Conservation (phyloP, 2,797 vertebrate genomes). For the Hozukius guyotensis region DNA sequence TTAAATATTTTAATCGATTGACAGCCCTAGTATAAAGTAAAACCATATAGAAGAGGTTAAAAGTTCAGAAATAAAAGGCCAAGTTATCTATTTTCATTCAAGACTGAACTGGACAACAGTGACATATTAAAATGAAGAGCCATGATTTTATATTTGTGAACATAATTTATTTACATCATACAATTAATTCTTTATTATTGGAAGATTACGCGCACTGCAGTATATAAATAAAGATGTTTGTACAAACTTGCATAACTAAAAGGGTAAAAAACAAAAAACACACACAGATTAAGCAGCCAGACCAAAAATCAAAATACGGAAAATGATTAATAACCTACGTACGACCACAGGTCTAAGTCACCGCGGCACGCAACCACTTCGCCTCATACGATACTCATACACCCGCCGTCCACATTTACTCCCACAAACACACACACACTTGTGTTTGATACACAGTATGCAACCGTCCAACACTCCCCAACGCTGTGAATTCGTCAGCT, state of each 20-base stretch:
- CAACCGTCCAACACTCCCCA: constrained; percentile 32
- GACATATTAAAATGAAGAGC: neutral
- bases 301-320: constrained; percentile 31
- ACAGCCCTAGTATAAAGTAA: neutral
- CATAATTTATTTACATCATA: constrained; percentile 86
- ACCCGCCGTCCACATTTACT: constrained; percentile 7
- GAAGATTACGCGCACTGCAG: constrained; percentile 78
- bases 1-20: no score
- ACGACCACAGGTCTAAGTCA: constrained; percentile 47
- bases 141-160: constrained; percentile 70
- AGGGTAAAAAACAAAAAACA: constrained; percentile 53
- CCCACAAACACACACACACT: constrained; percentile 1
- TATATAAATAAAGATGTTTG: constrained; percentile 86
- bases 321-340: constrained; percentile 53
- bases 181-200: constrained; percentile 78
- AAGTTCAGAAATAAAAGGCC: neutral
- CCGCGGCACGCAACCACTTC: constrained; percentile 41
- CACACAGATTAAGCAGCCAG: constrained; percentile 62
- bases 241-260: constrained; percentile 85
- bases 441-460: constrained; percentile 31
- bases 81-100: no score
- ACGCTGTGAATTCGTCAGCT: constrained; percentile 44
- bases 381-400: constrained; percentile 37
- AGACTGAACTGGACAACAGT: rapidly evolving
- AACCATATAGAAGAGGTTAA: neutral